Evolutionary conservation across 2,113 vertebrate species (phyloP), one percentile per base, ranked within the genome.

Genomic region (Rhinopomastus cyanomelas): DNA sequence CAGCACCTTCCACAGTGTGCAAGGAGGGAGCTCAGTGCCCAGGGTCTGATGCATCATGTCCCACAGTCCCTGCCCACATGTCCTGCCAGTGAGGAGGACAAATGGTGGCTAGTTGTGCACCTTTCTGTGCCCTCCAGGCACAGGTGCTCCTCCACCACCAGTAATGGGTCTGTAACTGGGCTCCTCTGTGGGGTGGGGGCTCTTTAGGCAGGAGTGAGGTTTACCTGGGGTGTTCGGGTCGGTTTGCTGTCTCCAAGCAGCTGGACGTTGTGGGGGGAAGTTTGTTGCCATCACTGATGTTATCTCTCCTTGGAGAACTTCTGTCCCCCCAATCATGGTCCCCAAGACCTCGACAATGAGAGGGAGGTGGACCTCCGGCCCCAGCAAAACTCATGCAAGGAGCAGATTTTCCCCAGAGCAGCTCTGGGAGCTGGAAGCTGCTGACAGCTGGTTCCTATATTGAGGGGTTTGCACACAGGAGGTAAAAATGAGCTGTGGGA

Each of bases 381-480:
- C 25, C 66, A 52, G 18, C 1, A 2, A 26, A 56, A 62, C 48
- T 62, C 32, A 11, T 12, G 17, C 13, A 5, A 62, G 81, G 64
- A 6, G 15, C 65, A 52, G 36, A 4, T 79, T 75, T 74, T 61
- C 52, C 65, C 36, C 5, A 16, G 60, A 39, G 11, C 52, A 79
- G 53, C 8, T 16, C 19, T 32, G 6, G 61, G 77, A 52, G 36
- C 46, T 74, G 88, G 73, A 64, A 71, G 61, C 65, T 8, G 21
- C 69, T 23, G 2, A 53, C 88, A 92, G 87, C 66, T 91, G 89
- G 75, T 80, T 92, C 14, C 2, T 82, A 6, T 72, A n/a, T 82
- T 46, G 56, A 74, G 78, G 17, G 20, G n/a, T 84, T 69, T 59
- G 66, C 29, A 51, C 75, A 60, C 57, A 69, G 1, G 0, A 15